These are phyloP conservation scores for Rhinopomastus cyanomelas DNA, from an alignment of 2,113 vertebrate genomes.

Conservation along the genomic window DNA sequence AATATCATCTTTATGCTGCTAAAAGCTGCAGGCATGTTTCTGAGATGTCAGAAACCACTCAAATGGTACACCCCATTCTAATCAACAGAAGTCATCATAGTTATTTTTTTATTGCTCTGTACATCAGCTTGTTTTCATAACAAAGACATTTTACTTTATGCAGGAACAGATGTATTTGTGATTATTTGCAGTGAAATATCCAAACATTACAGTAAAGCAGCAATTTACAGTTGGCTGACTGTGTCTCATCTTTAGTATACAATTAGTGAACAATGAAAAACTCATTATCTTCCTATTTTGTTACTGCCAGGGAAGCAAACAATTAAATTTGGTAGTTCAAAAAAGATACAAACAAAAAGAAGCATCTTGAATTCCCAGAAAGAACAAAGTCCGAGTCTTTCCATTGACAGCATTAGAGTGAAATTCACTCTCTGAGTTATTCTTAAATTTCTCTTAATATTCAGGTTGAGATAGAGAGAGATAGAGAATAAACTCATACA, in stretches of 20 bases:
- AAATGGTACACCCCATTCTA: slow-evolving; percentile 50
- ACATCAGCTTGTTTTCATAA: slow-evolving; percentile 75
- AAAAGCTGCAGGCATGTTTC: not conserved
- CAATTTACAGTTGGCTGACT: slow-evolving; percentile 74
- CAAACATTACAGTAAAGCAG: slow-evolving; percentile 70
- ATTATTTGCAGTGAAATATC: slow-evolving; percentile 73
- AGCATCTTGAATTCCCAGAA: slow-evolving; percentile 47
- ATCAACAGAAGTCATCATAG: slow-evolving; percentile 50
- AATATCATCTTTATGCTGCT: slow-evolving; percentile 13
- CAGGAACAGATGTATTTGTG: slow-evolving; percentile 78
- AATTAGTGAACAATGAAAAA: slow-evolving; percentile 77
- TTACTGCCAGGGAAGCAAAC: slow-evolving; percentile 69
- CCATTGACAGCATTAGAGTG: not conserved
- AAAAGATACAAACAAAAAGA: slow-evolving; percentile 32
- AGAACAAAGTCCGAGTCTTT: not conserved
- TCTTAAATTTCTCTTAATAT: not conserved
- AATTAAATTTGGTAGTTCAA: slow-evolving; percentile 62
- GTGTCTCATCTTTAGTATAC: slow-evolving; percentile 70
- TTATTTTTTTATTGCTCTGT: slow-evolving; percentile 68
- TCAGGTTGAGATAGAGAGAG: not conserved
- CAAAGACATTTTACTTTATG: slow-evolving; percentile 68
- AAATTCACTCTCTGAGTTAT: not conserved
- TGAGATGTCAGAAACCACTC: slow-evolving; percentile 18
- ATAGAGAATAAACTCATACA: not conserved
- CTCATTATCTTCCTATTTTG: slow-evolving; percentile 74